Percentiles rank a stretch among this genome's conserved stretches.
Conservation (phyloP, 2,888 invertebrate species). For the Dynastes hyllus region DNA sequence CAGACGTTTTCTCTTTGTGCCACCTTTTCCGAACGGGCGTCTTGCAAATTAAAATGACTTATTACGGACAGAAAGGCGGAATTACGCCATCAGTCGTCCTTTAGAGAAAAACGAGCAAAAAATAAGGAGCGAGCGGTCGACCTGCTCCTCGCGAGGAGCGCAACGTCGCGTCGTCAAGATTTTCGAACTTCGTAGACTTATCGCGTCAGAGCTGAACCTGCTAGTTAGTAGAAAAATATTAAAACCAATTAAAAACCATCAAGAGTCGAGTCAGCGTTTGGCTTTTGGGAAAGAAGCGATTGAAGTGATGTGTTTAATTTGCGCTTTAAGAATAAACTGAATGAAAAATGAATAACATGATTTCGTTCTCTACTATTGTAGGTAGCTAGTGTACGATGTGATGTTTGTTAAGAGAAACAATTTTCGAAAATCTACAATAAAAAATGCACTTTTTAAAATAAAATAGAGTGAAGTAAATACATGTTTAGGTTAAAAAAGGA, state of each 20-base stretch:
- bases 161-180: slow-evolving; percentile 19
- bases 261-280: neutral
- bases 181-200: slow-evolving; percentile 23
- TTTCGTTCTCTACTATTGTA: too few relatives aligned
- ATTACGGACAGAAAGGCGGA: slow-evolving; percentile 56
- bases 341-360: too few relatives aligned
- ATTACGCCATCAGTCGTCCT: slow-evolving; percentile 4
- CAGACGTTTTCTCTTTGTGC: slow-evolving; percentile 62
- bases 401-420: too few relatives aligned
- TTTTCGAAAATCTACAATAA: too few relatives aligned
- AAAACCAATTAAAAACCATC: slow-evolving; percentile 38
- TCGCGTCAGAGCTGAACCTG: slow-evolving; percentile 15
- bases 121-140: slow-evolving; percentile 11
- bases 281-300: neutral
- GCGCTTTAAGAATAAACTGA: too few relatives aligned
- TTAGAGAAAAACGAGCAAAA: slow-evolving; percentile 19
- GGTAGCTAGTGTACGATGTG: too few relatives aligned
- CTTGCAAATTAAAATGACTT: slow-evolving; percentile 63
- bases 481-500: too few relatives aligned
- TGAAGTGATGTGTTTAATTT: neutral
- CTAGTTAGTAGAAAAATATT: slow-evolving; percentile 33
- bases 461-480: too few relatives aligned
- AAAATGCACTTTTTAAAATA: too few relatives aligned
- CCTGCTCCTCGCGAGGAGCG: neutral
- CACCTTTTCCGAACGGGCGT: slow-evolving; percentile 57